Evolutionary conservation across 1,140 invertebrate genomes (phyloP).

Genomic region (Battus philenor): DNA sequence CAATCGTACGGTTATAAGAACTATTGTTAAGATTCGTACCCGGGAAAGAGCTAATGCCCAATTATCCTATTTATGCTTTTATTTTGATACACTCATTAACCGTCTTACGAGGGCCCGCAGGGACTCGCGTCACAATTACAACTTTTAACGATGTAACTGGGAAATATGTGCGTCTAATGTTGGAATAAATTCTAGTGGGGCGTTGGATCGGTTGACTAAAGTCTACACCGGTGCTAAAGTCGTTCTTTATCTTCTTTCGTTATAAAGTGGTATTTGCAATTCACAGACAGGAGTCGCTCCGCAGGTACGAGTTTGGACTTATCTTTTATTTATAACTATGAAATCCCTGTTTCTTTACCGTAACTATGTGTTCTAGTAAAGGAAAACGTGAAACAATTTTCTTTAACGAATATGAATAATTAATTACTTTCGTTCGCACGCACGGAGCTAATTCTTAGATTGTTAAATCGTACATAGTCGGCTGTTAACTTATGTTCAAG

Average conservation of each 20-base stretch:
- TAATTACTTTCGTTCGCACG: slow-evolving; percentile 10
- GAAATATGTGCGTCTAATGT: slow-evolving; percentile 1
- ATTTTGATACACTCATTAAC: slow-evolving; percentile 15
- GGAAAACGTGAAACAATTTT: slow-evolving; percentile 2
- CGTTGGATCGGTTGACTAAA: slow-evolving; percentile 5
- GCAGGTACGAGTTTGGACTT: slow-evolving; percentile 56
- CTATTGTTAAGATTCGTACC: slow-evolving; percentile 53
- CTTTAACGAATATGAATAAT: slow-evolving; percentile 10
- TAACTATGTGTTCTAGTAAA: slow-evolving; percentile 34
- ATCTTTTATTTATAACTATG: slow-evolving; percentile 73
- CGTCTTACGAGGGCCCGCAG: slow-evolving; percentile 2
- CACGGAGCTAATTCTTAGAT: slow-evolving; percentile 6
- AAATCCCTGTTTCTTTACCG: slow-evolving; percentile 30
- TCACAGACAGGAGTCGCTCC: slow-evolving; percentile 52
- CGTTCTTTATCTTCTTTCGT: slow-evolving; percentile 29
- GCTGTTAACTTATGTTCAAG: slow-evolving; percentile 10
- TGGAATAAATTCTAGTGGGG: slow-evolving; percentile 7
- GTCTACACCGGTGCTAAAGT: slow-evolving; percentile 22
- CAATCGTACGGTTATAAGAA: slow-evolving; percentile 40
- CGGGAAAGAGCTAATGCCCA: slow-evolving; percentile 25
- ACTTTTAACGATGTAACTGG: slow-evolving; percentile 5
- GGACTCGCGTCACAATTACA: slow-evolving; percentile 5
- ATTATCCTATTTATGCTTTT: slow-evolving; percentile 22
- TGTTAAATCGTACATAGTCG: slow-evolving; percentile 9
- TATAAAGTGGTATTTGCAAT: slow-evolving; percentile 57